Evolutionary conservation across 1,140 invertebrate genomes (phyloP), one percentile per base, ranked within the genome.

Genomic region (Meloidogyne hapla): DNA sequence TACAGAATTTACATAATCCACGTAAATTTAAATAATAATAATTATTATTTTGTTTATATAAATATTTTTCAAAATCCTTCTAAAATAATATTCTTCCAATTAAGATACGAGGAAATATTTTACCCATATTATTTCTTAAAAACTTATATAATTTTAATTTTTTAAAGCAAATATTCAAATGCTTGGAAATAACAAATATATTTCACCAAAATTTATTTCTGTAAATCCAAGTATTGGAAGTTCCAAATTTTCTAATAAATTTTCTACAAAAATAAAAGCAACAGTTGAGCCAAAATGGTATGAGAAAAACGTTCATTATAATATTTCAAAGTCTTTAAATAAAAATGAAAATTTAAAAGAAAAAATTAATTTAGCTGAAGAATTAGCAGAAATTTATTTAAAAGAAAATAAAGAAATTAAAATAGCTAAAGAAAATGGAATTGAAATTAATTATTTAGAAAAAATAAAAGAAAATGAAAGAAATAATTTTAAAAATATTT

Each of bases 401-500:
- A n/a, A 9, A 56, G n/a, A 56, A n/a, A 56, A 56, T n/a, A 56
- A 56, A 56, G 2, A 56, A 56, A 56, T n/a, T n/a, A 13, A 48
- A 48, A 48, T 48, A 48, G 13, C 15, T 18, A 18, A 48, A 15
- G 45, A 56, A 56, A n/a, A n/a, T n/a, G n/a, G n/a, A 56, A 56
- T 56, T 56, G 2, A 56, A 56, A 56, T 56, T n/a, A 56, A 56
- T 56, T 56, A 56, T 56, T 56, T 56, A 56, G 48, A 56, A 56
- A 56, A 56, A 56, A 56, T 56, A n/a, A 56, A 56, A n/a, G 48
- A 56, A 56, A 56, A n/a, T 56, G 18, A 56, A n/a, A 18, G n/a
- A 56, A 56, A 56, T 56, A 56, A 56, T 56, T 56, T 56, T 56
- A 56, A n/a, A n/a, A 56, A n/a, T n/a, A 56, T 56, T 8, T 56